These are phyloP conservation scores for Listrodromus nycthemerus DNA, from an alignment of 2,888 invertebrate genomes.

Conservation along the genomic window DNA sequence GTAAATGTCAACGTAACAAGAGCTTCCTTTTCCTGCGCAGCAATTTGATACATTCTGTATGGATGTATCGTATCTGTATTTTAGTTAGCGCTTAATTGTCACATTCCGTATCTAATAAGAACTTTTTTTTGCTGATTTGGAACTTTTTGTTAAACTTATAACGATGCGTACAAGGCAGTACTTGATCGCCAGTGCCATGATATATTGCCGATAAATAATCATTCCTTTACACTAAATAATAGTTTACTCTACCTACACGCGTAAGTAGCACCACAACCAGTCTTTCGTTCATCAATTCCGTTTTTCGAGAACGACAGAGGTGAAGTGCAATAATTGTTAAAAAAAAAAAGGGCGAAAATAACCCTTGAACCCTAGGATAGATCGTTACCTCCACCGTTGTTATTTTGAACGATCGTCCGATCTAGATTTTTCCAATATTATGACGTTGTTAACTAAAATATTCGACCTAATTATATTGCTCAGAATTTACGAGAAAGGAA, in stretches of 20 bases:
- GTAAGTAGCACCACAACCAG: constrained; percentile 3
- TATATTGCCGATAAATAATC: constrained; percentile 8
- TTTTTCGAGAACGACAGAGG: not conserved
- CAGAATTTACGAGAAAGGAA: constrained; percentile 37
- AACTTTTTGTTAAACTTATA: not conserved
- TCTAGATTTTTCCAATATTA: constrained; percentile 34
- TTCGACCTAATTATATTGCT: constrained; percentile 38
- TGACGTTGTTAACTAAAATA: constrained; percentile 33
- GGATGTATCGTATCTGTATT: not conserved
- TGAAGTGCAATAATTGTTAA: constrained; percentile 45
- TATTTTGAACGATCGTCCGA: constrained; percentile 33
- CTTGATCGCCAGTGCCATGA: constrained; percentile 14
- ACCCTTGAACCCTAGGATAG: constrained; percentile 13
- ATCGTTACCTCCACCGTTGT: constrained; percentile 18
- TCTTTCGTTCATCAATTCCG: constrained; percentile 9
- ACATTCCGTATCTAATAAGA: not conserved
- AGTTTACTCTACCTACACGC: constrained; percentile 1
- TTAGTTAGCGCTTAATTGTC: not conserved
- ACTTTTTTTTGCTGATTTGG: not conserved
- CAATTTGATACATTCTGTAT: not conserved
- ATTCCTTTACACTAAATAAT: not conserved
- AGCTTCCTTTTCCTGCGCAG: not conserved
- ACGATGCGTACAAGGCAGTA: constrained; percentile 23
- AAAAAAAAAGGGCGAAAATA: constrained; percentile 20
- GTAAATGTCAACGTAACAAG: not conserved